These are phyloP conservation scores for Rhopalosiphum padi DNA, from an alignment of 1,140 invertebrate species.

Conservation along the genomic window DNA sequence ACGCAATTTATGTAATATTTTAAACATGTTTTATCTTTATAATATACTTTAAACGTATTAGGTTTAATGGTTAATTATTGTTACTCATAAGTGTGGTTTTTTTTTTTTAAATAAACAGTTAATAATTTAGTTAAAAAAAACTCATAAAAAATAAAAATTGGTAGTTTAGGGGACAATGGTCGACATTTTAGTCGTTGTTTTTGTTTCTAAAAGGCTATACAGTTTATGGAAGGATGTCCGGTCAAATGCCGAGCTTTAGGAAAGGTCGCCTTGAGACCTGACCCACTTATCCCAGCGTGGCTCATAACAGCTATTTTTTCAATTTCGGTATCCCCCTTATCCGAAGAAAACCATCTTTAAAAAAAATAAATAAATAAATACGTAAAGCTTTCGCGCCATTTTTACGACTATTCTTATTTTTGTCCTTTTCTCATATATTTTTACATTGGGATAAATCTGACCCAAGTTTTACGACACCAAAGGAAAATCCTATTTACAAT, in stretches of 20 bases:
- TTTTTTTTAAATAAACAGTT: not conserved
- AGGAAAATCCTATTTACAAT: conserved; percentile 55
- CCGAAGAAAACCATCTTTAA: conserved; percentile 35
- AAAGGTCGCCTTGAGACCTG: conserved; percentile 55
- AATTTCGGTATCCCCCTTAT: conserved; percentile 45
- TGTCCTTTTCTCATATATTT: conserved; percentile 55
- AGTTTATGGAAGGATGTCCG: conserved; percentile 51
- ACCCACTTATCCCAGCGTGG: conserved; percentile 44
- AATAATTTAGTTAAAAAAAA: not conserved
- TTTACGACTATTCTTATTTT: conserved; percentile 55
- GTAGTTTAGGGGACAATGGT: conserved; percentile 20
- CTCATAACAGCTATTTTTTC: conserved; percentile 57
- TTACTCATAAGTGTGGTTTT: not conserved
- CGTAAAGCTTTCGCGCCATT: conserved; percentile 54
- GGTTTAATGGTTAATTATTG: not conserved
- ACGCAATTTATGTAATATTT: not conserved
- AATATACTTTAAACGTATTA: not conserved
- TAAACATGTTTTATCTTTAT: not conserved
- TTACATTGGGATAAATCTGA: conserved; percentile 54
- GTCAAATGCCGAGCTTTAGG: conserved; percentile 56
- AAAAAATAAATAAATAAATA: conserved; percentile 57
- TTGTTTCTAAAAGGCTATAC: conserved; percentile 51
- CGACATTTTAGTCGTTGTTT: conserved; percentile 54
- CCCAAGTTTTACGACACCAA: conserved; percentile 51
- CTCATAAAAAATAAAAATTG: conserved; percentile 7